Conservation (phyloP, 2,888 invertebrate genomes). For the Epistrophe grossulariae region DNA sequence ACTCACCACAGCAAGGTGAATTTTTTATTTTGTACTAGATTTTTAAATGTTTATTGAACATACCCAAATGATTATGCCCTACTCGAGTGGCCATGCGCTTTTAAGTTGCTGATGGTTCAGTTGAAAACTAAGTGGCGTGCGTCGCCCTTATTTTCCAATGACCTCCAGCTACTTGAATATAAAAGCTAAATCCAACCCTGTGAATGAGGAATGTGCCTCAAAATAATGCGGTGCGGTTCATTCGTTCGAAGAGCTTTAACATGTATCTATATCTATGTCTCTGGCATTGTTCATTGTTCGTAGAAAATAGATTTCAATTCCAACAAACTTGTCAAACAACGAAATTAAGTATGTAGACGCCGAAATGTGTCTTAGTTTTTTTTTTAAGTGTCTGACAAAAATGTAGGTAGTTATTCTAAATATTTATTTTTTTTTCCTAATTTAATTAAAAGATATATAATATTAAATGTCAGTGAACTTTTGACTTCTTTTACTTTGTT, state of each 20-base stretch:
- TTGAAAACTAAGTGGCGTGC: too few relatives aligned
- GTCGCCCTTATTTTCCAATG: too few relatives aligned
- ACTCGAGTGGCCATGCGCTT: too few relatives aligned
- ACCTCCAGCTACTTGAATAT: too few relatives aligned
- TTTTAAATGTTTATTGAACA: too few relatives aligned
- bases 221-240: neutral
- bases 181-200: neutral
- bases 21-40: too few relatives aligned
- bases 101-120: too few relatives aligned
- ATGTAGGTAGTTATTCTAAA: neutral
- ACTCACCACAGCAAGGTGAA: too few relatives aligned
- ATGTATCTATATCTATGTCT: neutral
- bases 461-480: slow-evolving; percentile 55
- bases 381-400: slow-evolving; percentile 4
- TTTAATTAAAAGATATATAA: slow-evolving; percentile 37
- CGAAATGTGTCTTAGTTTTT: neutral
- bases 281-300: neutral
- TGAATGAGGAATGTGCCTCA: neutral
- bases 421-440: slow-evolving; percentile 20
- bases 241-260: neutral
- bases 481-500: neutral
- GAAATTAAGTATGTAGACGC: slow-evolving; percentile 18
- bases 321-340: slow-evolving; percentile 38
- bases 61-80: too few relatives aligned
- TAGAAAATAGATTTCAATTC: slow-evolving; percentile 51